Evolutionary conservation across 2,113 vertebrate genomes (phyloP).

Genomic region (Nannobrachium achirus): DNA sequence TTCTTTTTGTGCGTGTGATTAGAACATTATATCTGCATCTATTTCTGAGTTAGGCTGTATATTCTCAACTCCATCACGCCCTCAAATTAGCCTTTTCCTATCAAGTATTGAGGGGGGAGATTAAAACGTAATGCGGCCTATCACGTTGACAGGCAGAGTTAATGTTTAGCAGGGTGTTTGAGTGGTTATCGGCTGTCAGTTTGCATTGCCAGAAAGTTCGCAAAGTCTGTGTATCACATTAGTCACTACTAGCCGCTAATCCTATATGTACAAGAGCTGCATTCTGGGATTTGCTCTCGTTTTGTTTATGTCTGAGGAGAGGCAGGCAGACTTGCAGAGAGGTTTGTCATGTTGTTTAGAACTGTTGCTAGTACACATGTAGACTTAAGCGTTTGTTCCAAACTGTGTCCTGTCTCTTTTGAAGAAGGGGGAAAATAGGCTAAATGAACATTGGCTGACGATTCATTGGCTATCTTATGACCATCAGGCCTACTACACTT

Average conservation of each 20-base stretch:
- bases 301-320: conserved; percentile 54
- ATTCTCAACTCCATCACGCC: conserved; percentile 70
- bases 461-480: not conserved
- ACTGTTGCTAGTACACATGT: not conserved
- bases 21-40: conserved; percentile 71
- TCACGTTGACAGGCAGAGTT: conserved; percentile 68
- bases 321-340: conserved; percentile 31
- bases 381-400: too few species aligned
- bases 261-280: conserved; percentile 55
- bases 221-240: conserved; percentile 67
- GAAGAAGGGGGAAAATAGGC: not conserved
- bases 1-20: conserved; percentile 55
- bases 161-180: conserved; percentile 66
- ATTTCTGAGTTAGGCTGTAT: conserved; percentile 66
- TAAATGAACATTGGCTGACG: not conserved
- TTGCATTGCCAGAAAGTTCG: conserved; percentile 69
- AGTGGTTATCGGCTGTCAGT: conserved; percentile 73
- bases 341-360: conserved; percentile 6
- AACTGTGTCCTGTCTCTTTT: not conserved
- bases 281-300: conserved; percentile 51
- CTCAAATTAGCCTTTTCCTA: conserved; percentile 78
- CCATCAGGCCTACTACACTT: not conserved
- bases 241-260: conserved; percentile 62
- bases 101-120: conserved; percentile 71
- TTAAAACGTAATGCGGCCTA: conserved; percentile 73